Evolutionary conservation across 1,140 invertebrate genomes (phyloP).

Genomic region (Drosophila neocordata): DNA sequence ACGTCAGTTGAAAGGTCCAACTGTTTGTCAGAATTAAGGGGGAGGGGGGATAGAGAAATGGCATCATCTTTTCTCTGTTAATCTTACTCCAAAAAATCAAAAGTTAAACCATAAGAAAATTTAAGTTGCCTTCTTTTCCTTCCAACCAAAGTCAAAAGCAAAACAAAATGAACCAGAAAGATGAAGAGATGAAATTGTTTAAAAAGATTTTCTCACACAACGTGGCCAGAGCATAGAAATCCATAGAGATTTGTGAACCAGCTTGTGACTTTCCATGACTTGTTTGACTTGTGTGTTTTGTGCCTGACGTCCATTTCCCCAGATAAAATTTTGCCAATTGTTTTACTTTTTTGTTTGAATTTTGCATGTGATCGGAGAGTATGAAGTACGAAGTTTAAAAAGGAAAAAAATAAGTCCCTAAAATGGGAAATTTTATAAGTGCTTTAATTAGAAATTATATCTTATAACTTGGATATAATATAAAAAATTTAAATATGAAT

Average conservation of each 20-base stretch:
- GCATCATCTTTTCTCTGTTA: constrained; percentile 29
- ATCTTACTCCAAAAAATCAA: constrained; percentile 62
- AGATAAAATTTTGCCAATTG: constrained; percentile 52
- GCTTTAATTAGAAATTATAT: background rate
- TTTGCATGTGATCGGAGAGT: constrained; percentile 29
- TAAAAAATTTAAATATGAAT: too few species aligned
- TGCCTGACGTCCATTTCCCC: constrained; percentile 25
- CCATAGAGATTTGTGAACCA: constrained; percentile 54
- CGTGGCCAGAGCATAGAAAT: constrained; percentile 45
- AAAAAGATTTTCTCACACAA: constrained; percentile 66
- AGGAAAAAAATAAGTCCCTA: too few species aligned
- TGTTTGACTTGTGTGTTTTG: constrained; percentile 23
- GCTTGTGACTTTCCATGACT: constrained; percentile 33
- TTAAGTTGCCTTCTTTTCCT: constrained; percentile 44
- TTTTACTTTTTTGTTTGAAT: constrained; percentile 67
- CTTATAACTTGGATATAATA: too few species aligned
- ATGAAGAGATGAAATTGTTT: constrained; percentile 57
- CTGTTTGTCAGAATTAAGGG: constrained; percentile 1
- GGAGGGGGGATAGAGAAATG: background rate
- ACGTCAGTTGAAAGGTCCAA: constrained; percentile 51
- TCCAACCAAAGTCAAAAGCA: constrained; percentile 10
- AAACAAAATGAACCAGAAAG: constrained; percentile 52
- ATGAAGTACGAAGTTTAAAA: constrained; percentile 2
- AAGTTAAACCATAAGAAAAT: constrained; percentile 73
- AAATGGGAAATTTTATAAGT: background rate